phyloP scores from a whole-genome alignment of 2,113 vertebrate species.

The Salvelinus alpinus region DNA sequence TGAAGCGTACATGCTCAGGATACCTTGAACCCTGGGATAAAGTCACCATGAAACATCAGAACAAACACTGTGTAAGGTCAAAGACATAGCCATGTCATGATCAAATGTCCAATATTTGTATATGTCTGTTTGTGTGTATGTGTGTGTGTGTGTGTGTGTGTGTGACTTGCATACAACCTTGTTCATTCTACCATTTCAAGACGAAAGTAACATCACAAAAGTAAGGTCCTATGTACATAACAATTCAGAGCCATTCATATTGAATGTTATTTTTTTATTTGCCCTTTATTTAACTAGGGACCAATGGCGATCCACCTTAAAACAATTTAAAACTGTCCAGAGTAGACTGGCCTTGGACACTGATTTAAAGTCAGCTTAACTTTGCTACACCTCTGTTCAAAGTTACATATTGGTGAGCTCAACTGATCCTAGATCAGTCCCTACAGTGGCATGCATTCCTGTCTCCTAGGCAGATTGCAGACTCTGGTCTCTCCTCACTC shows the following conservation, averaged over 20 bases:
- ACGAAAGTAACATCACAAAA: too few relatives aligned
- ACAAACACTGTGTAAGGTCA: constrained; percentile 36
- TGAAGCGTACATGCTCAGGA: constrained; percentile 54
- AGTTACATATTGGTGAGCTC: constrained; percentile 18
- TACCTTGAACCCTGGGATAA: constrained; percentile 56
- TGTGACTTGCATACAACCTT: background rate
- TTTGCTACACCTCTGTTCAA: too few relatives aligned
- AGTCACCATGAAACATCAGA: constrained; percentile 46
- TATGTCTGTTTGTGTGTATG: constrained; percentile 12
- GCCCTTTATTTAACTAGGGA: too few relatives aligned
- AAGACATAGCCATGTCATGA: constrained; percentile 27
- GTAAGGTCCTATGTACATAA: too few relatives aligned
- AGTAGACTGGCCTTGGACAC: too few relatives aligned
- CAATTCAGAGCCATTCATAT: too few relatives aligned
- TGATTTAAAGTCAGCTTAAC: too few relatives aligned
- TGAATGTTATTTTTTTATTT: too few relatives aligned
- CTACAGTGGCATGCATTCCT: constrained; percentile 41
- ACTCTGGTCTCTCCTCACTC: constrained; percentile 52
- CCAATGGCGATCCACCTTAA: too few relatives aligned
- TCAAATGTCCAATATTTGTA: constrained; percentile 20
- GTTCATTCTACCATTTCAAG: too few relatives aligned
- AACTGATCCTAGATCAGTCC: constrained; percentile 45
- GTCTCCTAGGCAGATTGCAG: constrained; percentile 61
- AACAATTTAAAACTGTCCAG: too few relatives aligned
- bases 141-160: background rate